phyloP scores from a whole-genome alignment of 2,888 invertebrate genomes.

The Caenorhabditis sinica region DNA sequence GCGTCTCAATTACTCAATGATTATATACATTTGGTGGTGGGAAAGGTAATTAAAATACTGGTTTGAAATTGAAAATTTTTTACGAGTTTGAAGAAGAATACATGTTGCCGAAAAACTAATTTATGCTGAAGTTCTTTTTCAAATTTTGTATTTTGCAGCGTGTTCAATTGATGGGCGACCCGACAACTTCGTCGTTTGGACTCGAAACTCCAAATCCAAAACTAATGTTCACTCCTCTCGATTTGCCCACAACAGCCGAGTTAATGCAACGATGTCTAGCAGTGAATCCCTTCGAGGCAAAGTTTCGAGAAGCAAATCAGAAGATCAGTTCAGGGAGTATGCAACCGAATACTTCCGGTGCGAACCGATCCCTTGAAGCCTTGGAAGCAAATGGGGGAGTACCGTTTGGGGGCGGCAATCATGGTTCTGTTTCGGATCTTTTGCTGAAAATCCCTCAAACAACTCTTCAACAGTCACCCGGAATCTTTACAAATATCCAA shows the following conservation, averaged over 20 bases:
- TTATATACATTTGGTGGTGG: constrained; percentile 55
- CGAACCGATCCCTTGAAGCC: constrained; percentile 63
- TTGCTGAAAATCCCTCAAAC: constrained; percentile 67
- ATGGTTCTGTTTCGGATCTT: constrained; percentile 51
- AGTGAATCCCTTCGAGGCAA: constrained; percentile 82
- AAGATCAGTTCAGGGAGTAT: constrained; percentile 68
- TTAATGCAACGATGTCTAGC: constrained; percentile 81
- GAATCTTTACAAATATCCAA: constrained; percentile 80
- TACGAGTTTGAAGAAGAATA: background rate
- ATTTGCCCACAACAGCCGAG: constrained; percentile 82
- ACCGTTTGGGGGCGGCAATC: constrained; percentile 61
- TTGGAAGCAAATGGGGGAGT: constrained; percentile 75
- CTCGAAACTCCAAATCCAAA: constrained; percentile 68
- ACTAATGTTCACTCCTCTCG: constrained; percentile 66
- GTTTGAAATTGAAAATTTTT: constrained; percentile 2
- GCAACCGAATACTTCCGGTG: constrained; percentile 57
- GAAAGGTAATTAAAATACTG: constrained; percentile 36
- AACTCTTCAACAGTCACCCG: constrained; percentile 76
- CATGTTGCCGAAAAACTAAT: no score
- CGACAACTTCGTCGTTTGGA: constrained; percentile 45
- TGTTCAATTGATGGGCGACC: constrained; percentile 60
- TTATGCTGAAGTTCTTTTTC: background rate
- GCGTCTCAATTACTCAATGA: constrained; percentile 50
- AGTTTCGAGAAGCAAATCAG: constrained; percentile 83
- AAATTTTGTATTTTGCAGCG: constrained; percentile 53